phyloP scores from a whole-genome alignment of 2,113 vertebrate species.

The Ailurus styani region DNA sequence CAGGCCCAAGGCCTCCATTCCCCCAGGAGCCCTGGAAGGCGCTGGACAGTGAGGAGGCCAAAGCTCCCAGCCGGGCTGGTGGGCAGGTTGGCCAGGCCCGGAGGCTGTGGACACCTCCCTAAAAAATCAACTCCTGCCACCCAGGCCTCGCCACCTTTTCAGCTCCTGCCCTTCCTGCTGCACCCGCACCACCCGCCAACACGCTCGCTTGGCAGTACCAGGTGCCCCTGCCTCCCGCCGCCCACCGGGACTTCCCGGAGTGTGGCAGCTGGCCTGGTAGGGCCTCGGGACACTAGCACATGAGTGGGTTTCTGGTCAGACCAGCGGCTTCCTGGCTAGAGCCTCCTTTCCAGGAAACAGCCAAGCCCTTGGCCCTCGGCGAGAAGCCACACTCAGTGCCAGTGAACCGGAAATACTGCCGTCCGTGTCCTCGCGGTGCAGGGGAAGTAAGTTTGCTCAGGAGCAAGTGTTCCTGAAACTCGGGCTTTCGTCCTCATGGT shows the following conservation, averaged over 20 bases:
- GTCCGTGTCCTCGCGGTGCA: neutral
- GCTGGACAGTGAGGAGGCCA: neutral
- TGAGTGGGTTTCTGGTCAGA: neutral
- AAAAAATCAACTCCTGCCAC: slow-evolving; percentile 76
- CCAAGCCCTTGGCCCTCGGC: neutral
- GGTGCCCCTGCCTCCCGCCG: neutral
- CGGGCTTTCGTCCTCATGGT: too few species aligned
- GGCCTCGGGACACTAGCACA: neutral
- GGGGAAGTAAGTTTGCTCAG: too few species aligned
- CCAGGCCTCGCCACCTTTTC: neutral
- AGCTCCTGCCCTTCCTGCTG: neutral
- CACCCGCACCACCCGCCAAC: neutral
- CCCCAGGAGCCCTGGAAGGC: neutral
- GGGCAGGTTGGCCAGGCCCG: neutral
- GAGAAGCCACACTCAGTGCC: neutral
- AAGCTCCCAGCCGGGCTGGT: neutral
- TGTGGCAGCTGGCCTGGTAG: neutral
- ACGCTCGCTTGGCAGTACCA: fast-evolving
- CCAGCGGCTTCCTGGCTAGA: neutral
- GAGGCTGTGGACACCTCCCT: neutral
- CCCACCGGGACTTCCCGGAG: neutral
- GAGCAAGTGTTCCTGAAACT: too few species aligned
- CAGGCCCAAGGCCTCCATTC: neutral
- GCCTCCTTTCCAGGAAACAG: neutral
- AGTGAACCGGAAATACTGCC: fast-evolving